Evolutionary conservation across 2,888 invertebrate genomes (phyloP).

Genomic region (Chalcis sispes): DNA sequence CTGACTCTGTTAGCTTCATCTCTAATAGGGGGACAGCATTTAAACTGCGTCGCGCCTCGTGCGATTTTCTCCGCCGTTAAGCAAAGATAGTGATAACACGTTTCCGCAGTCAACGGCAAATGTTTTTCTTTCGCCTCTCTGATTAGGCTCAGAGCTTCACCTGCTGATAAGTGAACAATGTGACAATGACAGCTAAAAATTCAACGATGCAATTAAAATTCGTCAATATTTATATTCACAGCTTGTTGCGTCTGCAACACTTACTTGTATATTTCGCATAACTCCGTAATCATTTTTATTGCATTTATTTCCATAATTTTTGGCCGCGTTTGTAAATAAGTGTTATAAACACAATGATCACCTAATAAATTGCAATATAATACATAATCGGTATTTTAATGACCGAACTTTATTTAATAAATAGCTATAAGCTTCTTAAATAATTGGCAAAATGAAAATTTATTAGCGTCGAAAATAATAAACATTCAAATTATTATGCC

Average conservation of each 20-base stretch:
- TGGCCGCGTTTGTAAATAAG: constrained; percentile 82
- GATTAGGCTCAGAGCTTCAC: constrained; percentile 80
- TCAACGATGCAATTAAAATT: neutral
- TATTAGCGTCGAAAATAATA: no score
- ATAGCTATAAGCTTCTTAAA: neutral
- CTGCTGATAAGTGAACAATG: constrained; percentile 83
- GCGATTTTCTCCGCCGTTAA: constrained; percentile 82
- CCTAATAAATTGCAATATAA: constrained; percentile 55
- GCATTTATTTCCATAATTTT: constrained; percentile 83
- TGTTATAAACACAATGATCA: constrained; percentile 80
- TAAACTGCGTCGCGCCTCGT: constrained; percentile 82
- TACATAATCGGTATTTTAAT: constrained; percentile 6
- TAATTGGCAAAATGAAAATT: no score
- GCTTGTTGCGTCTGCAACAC: neutral
- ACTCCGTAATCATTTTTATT: constrained; percentile 79
- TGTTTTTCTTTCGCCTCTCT: constrained; percentile 78
- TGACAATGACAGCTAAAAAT: constrained; percentile 80
- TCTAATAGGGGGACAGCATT: constrained; percentile 85
- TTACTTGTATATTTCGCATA: constrained; percentile 80
- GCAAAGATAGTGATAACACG: constrained; percentile 85
- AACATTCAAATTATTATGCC: no score
- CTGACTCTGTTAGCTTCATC: constrained; percentile 79
- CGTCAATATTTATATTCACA: neutral
- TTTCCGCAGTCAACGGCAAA: constrained; percentile 82
- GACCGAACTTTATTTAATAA: neutral